Conservation (phyloP, 30 jellyfish, hydroid and myxozoan genomes). For the Clytia hemisphaerica region DNA sequence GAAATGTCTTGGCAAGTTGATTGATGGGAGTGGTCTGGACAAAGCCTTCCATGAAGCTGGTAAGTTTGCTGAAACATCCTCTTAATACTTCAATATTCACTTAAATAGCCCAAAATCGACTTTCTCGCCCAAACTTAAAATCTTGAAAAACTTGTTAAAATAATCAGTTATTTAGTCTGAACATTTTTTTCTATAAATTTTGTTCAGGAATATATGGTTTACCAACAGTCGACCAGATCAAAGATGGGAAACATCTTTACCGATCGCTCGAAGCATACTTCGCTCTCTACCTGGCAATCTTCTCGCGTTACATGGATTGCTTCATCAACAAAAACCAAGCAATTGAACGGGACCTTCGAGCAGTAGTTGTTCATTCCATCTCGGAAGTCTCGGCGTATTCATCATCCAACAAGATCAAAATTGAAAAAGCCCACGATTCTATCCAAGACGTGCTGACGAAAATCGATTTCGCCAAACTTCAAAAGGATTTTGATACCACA, state of each 20-base stretch:
- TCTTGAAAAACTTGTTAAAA: too few species aligned
- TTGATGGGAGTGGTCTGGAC: constrained; percentile 12
- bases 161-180: too few species aligned
- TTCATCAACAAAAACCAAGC: background rate
- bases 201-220: background rate
- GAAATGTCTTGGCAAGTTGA: constrained; percentile 13
- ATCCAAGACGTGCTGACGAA: too few species aligned
- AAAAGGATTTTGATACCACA: too few species aligned
- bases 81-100: too few species aligned
- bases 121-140: too few species aligned
- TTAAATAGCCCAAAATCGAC: background rate
- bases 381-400: background rate
- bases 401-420: too few species aligned
- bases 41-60: background rate
- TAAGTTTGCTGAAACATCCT: too few species aligned
- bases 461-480: too few species aligned
- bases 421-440: too few species aligned
- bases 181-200: too few species aligned
- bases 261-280: constrained; percentile 1
- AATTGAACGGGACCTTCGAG: background rate
- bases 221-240: background rate
- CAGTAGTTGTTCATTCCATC: background rate
- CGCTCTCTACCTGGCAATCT: background rate
- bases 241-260: constrained; percentile 11
- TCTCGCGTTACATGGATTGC: background rate